Percentiles rank a stretch among this genome's conserved stretches.
These are phyloP conservation scores for Odocoileus hemionus DNA, from an alignment of 2,113 vertebrate genomes.

Conservation along the genomic window DNA sequence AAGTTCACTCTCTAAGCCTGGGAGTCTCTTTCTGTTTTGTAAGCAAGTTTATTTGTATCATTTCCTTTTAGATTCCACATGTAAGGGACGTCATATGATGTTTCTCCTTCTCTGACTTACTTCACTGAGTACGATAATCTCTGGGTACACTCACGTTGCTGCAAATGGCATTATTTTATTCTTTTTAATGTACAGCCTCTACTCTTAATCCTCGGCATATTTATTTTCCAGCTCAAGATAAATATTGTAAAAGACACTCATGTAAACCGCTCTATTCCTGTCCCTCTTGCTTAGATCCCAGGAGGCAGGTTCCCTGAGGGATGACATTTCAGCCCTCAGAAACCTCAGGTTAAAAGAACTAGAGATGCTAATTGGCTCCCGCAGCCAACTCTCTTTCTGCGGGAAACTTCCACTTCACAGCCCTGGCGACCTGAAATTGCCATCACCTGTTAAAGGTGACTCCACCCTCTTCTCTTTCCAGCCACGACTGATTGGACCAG, in stretches of 20 bases:
- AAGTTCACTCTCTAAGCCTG: not conserved
- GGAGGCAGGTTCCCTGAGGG: not conserved
- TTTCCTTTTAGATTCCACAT: not conserved
- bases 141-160: not conserved
- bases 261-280: too few species aligned
- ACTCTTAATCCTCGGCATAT: not conserved
- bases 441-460: not conserved
- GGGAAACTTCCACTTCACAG: not conserved
- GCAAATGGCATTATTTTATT: not conserved
- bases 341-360: not conserved
- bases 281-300: not conserved
- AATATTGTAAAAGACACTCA: not conserved
- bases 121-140: not conserved
- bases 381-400: rapidly evolving
- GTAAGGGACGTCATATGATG: not conserved
- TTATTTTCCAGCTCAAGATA: not conserved
- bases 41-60: not conserved
- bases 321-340: not conserved
- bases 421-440: not conserved
- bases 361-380: not conserved
- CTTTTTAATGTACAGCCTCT: not conserved
- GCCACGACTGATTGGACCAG: not conserved
- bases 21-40: not conserved
- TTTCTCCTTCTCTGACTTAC: not conserved
- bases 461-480: not conserved